Evolutionary conservation across 2,888 invertebrate species (phyloP), one percentile per base, ranked within the genome.

Genomic region (Ennomos fuscantarius): DNA sequence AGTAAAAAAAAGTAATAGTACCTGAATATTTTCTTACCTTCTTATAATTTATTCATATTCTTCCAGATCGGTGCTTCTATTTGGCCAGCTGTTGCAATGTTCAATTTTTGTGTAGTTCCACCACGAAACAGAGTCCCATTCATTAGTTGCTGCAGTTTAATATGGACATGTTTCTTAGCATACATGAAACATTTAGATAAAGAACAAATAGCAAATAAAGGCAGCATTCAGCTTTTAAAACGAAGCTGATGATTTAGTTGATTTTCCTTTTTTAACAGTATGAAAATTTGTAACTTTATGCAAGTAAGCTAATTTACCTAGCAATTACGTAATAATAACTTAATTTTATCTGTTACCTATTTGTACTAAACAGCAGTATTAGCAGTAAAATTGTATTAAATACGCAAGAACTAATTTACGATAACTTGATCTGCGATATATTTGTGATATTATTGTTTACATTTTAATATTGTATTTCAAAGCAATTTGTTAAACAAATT

Each of bases 141-240:
- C 73, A 96, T 96, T 24, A 96, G 96, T 73, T 79, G 94, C 34
- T 96, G 96, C 79, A 96, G 96, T 79, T 92, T 96, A 48, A 80
- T 96, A 63, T 96, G 96, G 96, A 96, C 96, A 5, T 95, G 95
- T 69, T 96, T 96, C 77, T 88, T 96, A 53, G 96, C 96, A 0
- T 96, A 96, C 70, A 96, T 96, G 96, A 96, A 96, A 82, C 94
- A 96, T 65, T 71, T 87, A 57, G 90, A 92, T 52, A 86, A 86
- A 70, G 86, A 88, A 62, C 66, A 80, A 46, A 68, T 88, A 11
- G 55, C 73, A 52, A 60, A 56, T 47, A 78, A 72, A 68, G 64
- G 68, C 55, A 75, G 62, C 63, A 68, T 79, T 37, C 55, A 73
- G 54, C 51, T 83, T 31, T 37, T 82, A 0, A 82, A 78, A 60